phyloP scores from a whole-genome alignment of 1,140 invertebrate genomes.

The Drosophila azteca region DNA sequence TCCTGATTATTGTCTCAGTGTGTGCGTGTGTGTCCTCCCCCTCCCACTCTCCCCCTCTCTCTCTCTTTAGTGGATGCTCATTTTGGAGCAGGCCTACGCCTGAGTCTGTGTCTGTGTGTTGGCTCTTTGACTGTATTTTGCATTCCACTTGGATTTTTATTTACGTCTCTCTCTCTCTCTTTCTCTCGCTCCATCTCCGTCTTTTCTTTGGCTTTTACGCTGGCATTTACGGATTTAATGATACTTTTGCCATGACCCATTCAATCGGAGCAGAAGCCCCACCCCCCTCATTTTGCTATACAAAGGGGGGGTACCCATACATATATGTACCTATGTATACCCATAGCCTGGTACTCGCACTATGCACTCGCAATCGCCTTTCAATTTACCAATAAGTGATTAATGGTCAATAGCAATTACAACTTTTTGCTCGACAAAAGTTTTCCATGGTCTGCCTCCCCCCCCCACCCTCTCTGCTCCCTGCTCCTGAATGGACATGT shows the following conservation, averaged over 20 bases:
- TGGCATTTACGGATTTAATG: conserved; percentile 65
- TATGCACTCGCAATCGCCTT: too few species aligned
- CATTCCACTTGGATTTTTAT: conserved; percentile 57
- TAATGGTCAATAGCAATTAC: too few species aligned
- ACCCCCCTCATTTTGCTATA: conserved; percentile 11
- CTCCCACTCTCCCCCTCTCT: too few species aligned
- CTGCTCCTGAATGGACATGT: too few species aligned
- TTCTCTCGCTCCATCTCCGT: not conserved
- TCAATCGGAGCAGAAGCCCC: conserved; percentile 29
- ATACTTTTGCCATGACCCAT: conserved; percentile 35
- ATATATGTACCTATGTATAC: too few species aligned
- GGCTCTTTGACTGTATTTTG: conserved; percentile 48
- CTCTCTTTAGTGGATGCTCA: too few species aligned
- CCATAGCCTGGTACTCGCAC: not conserved
- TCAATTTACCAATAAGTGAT: too few species aligned
- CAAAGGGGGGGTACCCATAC: not conserved
- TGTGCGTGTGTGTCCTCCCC: not conserved
- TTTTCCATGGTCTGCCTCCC: too few species aligned
- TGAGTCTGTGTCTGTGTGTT: not conserved
- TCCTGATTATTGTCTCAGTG: conserved; percentile 32
- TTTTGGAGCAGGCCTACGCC: too few species aligned
- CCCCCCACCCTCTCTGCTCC: too few species aligned
- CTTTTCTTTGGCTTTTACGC: conserved; percentile 24
- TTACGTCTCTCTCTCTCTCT: conserved; percentile 47
- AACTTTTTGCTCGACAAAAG: too few species aligned